Conservation (phyloP, 2,888 invertebrate genomes). For the Cryptops parisi region DNA sequence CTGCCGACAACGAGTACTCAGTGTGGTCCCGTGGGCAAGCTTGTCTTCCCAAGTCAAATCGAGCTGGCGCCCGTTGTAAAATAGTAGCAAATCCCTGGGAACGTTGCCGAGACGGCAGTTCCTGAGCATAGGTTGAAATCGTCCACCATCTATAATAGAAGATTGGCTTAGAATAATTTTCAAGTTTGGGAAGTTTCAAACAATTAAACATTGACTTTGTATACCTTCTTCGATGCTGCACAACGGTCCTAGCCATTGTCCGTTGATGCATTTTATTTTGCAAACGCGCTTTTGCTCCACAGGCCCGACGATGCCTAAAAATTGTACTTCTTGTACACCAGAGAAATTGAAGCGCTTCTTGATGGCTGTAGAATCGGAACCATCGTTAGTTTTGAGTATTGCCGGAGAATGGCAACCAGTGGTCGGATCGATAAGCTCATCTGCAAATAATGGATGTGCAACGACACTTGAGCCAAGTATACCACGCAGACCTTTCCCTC, state of each 20-base stretch:
- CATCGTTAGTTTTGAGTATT: neutral
- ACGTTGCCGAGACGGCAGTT: slow-evolving; percentile 55
- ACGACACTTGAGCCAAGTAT: too few relatives aligned
- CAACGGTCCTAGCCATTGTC: slow-evolving; percentile 69
- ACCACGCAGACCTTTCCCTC: too few relatives aligned
- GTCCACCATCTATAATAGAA: slow-evolving; percentile 44
- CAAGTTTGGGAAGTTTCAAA: neutral
- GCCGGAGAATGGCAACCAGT: slow-evolving; percentile 7
- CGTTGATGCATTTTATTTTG: slow-evolving; percentile 70
- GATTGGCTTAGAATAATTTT: too few relatives aligned
- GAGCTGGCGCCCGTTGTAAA: slow-evolving; percentile 58
- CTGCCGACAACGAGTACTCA: slow-evolving; percentile 61
- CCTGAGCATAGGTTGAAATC: slow-evolving; percentile 59
- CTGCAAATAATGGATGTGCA: slow-evolving; percentile 3
- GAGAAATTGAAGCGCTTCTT: slow-evolving; percentile 14
- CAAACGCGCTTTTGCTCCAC: slow-evolving; percentile 49
- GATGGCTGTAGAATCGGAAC: neutral
- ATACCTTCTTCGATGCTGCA: slow-evolving; percentile 55
- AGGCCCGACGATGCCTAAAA: slow-evolving; percentile 50
- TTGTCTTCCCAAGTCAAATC: slow-evolving; percentile 46
- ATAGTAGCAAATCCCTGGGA: slow-evolving; percentile 51
- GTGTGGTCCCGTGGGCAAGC: slow-evolving; percentile 60
- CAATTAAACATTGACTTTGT: neutral
- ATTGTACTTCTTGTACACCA: slow-evolving; percentile 43
- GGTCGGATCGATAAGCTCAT: neutral